A percentile compares a stretch with the other conserved stretches of the same genome.
Conservation (phyloP, 2,113 vertebrate species). For the Centropus bengalensis region DNA sequence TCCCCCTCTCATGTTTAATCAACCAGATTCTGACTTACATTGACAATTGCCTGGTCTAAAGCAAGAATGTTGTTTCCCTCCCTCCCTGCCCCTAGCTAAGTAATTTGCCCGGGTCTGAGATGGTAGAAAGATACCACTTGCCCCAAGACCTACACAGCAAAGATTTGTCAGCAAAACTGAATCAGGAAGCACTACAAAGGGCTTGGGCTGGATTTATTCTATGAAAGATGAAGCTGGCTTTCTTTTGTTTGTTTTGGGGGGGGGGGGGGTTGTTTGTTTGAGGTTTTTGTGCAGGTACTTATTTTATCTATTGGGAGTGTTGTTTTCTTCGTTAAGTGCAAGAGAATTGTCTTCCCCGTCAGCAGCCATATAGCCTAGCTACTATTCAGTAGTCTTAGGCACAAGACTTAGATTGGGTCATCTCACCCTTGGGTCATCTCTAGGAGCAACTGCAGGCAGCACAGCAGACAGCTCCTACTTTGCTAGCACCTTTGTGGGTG, state of each 20-base stretch:
- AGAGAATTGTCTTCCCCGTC: not conserved
- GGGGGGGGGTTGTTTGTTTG: too few species aligned
- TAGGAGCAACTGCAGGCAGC: not conserved
- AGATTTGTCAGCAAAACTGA: not conserved
- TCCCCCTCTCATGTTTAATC: conserved; percentile 10
- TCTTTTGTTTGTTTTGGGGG: too few species aligned
- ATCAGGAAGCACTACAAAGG: not conserved
- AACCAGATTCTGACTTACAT: conserved; percentile 31
- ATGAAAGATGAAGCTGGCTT: not conserved
- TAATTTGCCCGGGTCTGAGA: not conserved
- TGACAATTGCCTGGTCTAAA: conserved; percentile 34
- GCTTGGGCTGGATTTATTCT: not conserved
- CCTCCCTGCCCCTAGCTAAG: not conserved
- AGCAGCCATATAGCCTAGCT: not conserved
- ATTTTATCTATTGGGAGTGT: not conserved
- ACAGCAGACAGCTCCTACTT: not conserved
- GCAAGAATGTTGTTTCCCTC: conserved; percentile 21
- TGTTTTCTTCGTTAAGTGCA: not conserved
- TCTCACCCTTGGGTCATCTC: not conserved
- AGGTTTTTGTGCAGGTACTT: not conserved
- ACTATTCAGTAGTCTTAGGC: not conserved
- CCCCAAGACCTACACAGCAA: not conserved
- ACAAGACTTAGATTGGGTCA: not conserved
- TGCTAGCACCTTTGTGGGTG: not conserved
- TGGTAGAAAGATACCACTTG: not conserved